These are phyloP conservation scores for Corapipo altera DNA, from an alignment of 2,113 vertebrate species.

Conservation along the genomic window DNA sequence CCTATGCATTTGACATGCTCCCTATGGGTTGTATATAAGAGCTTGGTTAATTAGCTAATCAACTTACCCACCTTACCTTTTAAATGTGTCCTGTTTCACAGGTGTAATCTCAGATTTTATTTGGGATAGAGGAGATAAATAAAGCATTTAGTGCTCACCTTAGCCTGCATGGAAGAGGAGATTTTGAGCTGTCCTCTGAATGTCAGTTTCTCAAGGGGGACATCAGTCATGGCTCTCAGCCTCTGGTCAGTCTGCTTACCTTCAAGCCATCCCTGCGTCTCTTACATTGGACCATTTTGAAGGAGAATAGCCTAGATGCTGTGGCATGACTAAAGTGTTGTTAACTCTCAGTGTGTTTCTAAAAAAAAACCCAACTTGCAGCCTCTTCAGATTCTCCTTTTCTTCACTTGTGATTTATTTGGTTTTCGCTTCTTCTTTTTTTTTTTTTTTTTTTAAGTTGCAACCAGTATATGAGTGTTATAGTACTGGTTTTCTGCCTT, in stretches of 20 bases:
- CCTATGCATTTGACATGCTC: slow-evolving; percentile 68
- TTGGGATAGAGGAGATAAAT: slow-evolving; percentile 61
- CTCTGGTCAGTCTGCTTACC: background rate
- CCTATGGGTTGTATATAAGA: slow-evolving; percentile 69
- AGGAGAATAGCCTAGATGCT: background rate
- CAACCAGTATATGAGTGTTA: background rate
- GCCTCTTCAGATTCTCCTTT: background rate
- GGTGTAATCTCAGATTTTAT: slow-evolving; percentile 58
- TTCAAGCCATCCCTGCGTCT: background rate
- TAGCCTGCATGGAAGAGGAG: background rate
- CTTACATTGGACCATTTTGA: background rate
- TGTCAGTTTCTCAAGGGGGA: background rate
- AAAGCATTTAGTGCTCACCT: slow-evolving; percentile 16
- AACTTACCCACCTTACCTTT: slow-evolving; percentile 53
- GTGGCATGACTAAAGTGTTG: background rate
- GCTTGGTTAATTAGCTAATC: slow-evolving; percentile 69
- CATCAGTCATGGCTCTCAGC: background rate
- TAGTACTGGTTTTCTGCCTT: background rate
- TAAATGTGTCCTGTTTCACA: slow-evolving; percentile 62
- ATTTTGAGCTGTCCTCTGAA: slow-evolving; percentile 29
- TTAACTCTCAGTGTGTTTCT: background rate
- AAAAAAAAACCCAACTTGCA: background rate
- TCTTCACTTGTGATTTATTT: background rate
- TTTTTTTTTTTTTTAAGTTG: background rate
- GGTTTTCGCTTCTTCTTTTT: background rate